Evolutionary conservation across 2,113 vertebrate species (phyloP), one percentile per base, ranked within the genome.

Genomic region (Neomonachus schauinslandi): DNA sequence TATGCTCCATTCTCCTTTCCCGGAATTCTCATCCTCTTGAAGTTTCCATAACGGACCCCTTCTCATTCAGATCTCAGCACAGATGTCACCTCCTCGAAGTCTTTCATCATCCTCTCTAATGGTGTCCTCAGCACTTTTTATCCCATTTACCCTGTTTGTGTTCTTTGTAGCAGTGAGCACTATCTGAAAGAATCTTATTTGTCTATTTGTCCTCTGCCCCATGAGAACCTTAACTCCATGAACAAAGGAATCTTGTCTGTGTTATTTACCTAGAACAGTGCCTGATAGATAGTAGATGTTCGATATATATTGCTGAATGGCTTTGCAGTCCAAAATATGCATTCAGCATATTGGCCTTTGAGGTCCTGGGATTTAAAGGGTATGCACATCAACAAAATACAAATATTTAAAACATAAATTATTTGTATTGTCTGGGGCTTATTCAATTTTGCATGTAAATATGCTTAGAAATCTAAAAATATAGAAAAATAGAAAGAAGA

Each of bases 391-490:
- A 83, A 82, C 46, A 86, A 51, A 81, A 69, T 42, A 87, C 49
- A 94, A 82, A 87, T 83, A 94, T 69, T 77, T 92, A 84, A 84
- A 89, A 24, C n/a, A 39, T 24, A 57, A 80, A 65, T 89, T 83
- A 55, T 55, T 79, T 92, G 88, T 74, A 36, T 39, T 59, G 26
- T 88, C 42, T 79, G 77, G 51, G 22, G 7, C 65, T 7, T 39
- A 55, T 57, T 71, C 51, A 22, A 16, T 28, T 42, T 92, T 92
- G 57, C 51, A 74, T 74, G 39, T 67, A 81, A 90, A n/a, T 81
- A 59, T 86, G 33, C 55, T 57, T 86, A 81, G 46, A 95, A 95
- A 85, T 46, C 72, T 89, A 81, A 84, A 97, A 89, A 65, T 61
- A 55, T 7, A 61, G 10, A 69, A 72, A 94, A 71, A 5, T 19